Base-by-base conservation (phyloP, 2,797 vertebrate species). In the Lepidocolaptes lacrymiger region DNA sequence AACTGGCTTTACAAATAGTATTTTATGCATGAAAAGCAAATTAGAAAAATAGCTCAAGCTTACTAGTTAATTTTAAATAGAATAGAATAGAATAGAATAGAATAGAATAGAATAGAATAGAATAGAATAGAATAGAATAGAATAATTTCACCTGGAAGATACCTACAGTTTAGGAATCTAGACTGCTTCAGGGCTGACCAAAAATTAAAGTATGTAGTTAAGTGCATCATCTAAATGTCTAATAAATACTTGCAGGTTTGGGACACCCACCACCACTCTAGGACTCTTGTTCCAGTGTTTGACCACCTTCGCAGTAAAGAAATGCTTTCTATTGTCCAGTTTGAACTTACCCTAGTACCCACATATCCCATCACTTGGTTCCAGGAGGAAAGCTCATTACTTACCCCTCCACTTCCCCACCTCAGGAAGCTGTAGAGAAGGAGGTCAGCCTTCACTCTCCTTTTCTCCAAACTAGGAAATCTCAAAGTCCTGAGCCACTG, bases 391-490 rank as follows among this genome's bases (percentile, higher is more conserved):
- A 26, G 37, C 24, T 58, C 28, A 37, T 32, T 14, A 11, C 28
- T 44, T 43, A 7, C 1, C 14, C 51, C 9, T 69, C 27, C 20
- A 15, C 17, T 51, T 64, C 14, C 7, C 9, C n/a, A 44, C 23
- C 8, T 56, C 64, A 51, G 6, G 21, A 58, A 58, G 11, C 17
- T 63, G 79, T 23, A n/a, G 15, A n/a, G 30, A 71, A 24, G 13
- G 43, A 28, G 10, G 9, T 63, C 0, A 0, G 11, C 7, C 9
- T 11, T 41, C 16, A 44, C 6, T 13, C 14, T 76, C 7, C 24
- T 56, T 63, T 76, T 30, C n/a, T 69, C 5, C 24, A 51, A 77
- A 19, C n/a, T 16, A 34, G 16, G 76, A 21, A 44, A n/a, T 7
- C 12, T 30, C 20, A 13, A 64, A 52, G 23, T 22, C 30, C 41